Evolutionary conservation across 2,888 invertebrate genomes (phyloP), one percentile per base, ranked within the genome.

Genomic region (Coelopa pilipes): DNA sequence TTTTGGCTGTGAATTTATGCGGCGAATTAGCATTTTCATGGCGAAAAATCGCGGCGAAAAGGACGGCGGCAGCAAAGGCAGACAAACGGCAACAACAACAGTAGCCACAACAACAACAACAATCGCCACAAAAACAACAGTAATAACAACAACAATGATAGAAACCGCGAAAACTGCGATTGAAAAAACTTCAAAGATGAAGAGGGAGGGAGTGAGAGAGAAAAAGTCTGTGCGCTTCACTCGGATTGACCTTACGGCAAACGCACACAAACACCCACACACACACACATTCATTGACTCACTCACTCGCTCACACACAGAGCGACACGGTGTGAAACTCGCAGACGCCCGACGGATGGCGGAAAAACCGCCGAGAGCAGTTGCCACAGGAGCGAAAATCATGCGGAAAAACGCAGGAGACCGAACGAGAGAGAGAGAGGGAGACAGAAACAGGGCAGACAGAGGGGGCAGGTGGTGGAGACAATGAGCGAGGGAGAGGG

Each of bases 1-100:
- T 70, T 70, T 67, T 59, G 24, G n/a, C 70, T 63, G 53, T 70
- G 50, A 63, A 70, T 70, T 63, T 53, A 62, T 70, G 70, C 70
- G 63, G 50, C 45, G 70, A 70, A 63, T 70, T 70, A 70, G 62
- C 70, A 70, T 70, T 63, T 70, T 63, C 50, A n/a, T 62, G 24
- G 15, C 46, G 57, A 17, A 62, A 62, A 21, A 10, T 66, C 50
- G 19, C 49, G 50, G 3, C 19, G 10, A 66, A 21, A 49, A 49
- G 19, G 17, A 17, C 13, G 34, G 62, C 65, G 15, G 17, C 55
- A 59, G 19, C 13, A 62, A 62, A 70, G 47, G 13, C 10, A 12
- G 46, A 46, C 24, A 59, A 19, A 47, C 13, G 47, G 21, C 13
- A n/a, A 55, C n/a, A 34, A 47, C 1, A 49, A 70, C 46, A 60